Conservation (phyloP, 2,888 invertebrate genomes). For the Maniola hyperantus region DNA sequence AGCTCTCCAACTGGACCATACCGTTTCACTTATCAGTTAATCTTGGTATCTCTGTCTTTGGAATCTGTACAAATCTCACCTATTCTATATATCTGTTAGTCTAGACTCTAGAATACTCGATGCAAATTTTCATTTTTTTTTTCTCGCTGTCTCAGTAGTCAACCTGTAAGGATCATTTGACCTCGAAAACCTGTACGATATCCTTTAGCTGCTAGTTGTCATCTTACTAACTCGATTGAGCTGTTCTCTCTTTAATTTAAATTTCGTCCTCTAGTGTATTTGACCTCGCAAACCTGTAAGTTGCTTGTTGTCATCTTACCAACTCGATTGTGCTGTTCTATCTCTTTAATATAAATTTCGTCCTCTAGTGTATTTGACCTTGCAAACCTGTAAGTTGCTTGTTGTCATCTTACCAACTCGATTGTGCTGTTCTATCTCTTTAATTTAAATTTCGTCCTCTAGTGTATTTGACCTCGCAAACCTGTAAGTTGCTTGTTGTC, state of each 20-base stretch:
- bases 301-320: not conserved
- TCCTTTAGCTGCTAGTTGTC: not conserved
- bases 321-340: not conserved
- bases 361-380: not conserved
- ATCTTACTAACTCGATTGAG: not conserved
- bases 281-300: not conserved
- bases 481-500: not conserved
- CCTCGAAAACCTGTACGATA: conserved; percentile 5
- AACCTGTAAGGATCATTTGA: not conserved
- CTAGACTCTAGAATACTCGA: no score
- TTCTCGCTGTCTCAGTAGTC: not conserved
- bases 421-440: no score
- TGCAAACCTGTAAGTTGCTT: no score
- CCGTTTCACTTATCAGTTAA: no score
- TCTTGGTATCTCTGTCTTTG: no score
- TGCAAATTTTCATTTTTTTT: not conserved
- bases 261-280: no score
- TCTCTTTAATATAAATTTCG: not conserved
- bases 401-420: no score
- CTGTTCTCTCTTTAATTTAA: not conserved
- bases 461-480: no score
- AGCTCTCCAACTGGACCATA: not conserved
- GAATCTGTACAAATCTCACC: no score
- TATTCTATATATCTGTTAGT: no score
- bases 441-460: no score